Base-by-base conservation (phyloP, 2,113 vertebrate genomes). In the Pampusana beccarii region DNA sequence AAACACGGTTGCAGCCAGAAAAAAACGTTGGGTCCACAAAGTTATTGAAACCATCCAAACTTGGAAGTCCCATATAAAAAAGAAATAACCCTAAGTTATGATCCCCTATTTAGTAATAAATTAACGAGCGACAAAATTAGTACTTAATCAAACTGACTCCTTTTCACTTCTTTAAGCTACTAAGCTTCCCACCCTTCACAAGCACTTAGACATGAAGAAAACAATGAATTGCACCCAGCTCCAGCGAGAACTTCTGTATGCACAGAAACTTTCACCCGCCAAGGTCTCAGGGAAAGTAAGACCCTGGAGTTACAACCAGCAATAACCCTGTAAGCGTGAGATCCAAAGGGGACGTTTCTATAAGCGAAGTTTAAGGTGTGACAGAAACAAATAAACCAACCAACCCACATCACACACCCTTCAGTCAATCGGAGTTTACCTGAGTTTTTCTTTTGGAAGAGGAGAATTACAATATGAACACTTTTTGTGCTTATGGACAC, bases 261-360 rank as follows among this genome's bases (percentile, higher is more conserved):
- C 10, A 26, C 4, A 13, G 60, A 23, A 16, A 15, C 10, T 48
- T 17, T 28, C 7, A 29, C 34, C 26, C 13, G 9, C 15, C 80
- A 14, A 85, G 13, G 25, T 7, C n/a, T 18, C 0, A 0, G 25
- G 24, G 14, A 33, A 6, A 28, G 2, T 0, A 6, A 3, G 11
- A 14, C 42, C 9, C 11, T 5, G 33, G 11, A 24, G 9, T 25
- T 18, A 34, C 0, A 5, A 26, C 10, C 24, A 48, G 25, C 34
- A 3, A 44, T 1, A 31, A 4, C 28, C 38, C 16, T 3, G 1
- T 0, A 28, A 29, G 4, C 0, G 3, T 3, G 33, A 85, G 13
- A 16, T 1, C 21, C 17, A 7, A 4, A 36, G 7, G 0, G 5
- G 10, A 2, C 16, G 12, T 3, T 36, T 33, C 80, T 40, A 0